phyloP scores from a whole-genome alignment of 2,888 invertebrate genomes.

The Rhaphigaster nebulosa region DNA sequence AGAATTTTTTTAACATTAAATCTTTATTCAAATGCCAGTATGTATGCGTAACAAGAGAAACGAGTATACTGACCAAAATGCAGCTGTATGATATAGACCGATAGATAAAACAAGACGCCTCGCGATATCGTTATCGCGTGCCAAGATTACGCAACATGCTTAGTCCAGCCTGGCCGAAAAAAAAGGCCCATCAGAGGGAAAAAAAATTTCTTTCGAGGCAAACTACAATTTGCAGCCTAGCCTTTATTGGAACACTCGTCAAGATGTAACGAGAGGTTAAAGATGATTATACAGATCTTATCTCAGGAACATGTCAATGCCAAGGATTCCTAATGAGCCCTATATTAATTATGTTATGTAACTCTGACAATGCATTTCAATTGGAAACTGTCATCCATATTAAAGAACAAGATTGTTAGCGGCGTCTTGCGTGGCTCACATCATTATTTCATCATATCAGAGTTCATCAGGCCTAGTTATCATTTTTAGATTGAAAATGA shows the following conservation, averaged over 20 bases:
- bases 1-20: too few species aligned
- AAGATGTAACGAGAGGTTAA: background rate
- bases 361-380: background rate
- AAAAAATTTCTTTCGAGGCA: background rate
- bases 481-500: background rate
- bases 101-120: background rate
- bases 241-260: background rate
- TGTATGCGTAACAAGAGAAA: background rate
- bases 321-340: background rate
- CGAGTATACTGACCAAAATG: background rate
- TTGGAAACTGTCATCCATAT: background rate
- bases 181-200: background rate
- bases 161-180: background rate
- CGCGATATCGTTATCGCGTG: background rate
- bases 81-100: background rate
- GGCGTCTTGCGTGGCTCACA: background rate
- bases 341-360: conserved; percentile 8
- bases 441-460: background rate
- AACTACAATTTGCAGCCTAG: background rate
- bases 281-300: background rate
- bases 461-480: background rate
- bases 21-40: background rate
- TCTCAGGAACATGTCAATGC: background rate
- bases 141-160: background rate
- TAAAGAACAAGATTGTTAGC: background rate